These are phyloP conservation scores for Bellardia pandia DNA, from an alignment of 2,888 invertebrate genomes.

Conservation along the genomic window DNA sequence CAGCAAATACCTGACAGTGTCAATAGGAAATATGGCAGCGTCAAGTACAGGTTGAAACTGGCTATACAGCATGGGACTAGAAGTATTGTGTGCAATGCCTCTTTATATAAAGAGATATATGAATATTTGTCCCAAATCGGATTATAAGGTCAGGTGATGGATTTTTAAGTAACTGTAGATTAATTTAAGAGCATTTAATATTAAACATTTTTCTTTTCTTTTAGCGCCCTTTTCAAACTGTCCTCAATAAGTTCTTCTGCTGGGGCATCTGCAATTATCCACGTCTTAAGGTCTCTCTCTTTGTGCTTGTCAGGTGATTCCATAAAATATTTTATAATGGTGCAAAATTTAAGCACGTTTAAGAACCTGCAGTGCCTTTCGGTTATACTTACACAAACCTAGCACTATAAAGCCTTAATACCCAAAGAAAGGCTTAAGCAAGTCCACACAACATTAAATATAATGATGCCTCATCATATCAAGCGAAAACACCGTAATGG, in stretches of 20 bases:
- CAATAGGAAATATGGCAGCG: conserved; percentile 8
- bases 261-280: conserved; percentile 13
- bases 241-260: conserved; percentile 21
- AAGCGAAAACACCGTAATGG: conserved; percentile 4
- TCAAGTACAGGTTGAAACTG: conserved; percentile 37
- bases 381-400: conserved; percentile 35
- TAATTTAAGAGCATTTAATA: background rate
- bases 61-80: background rate
- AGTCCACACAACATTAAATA: conserved; percentile 19
- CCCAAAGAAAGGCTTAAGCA: conserved; percentile 34
- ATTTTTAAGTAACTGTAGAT: background rate
- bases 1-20: conserved; percentile 33
- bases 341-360: conserved; percentile 3
- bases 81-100: background rate
- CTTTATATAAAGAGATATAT: conserved; percentile 13
- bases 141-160: conserved; percentile 22
- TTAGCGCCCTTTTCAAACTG: conserved; percentile 25
- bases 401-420: conserved; percentile 12
- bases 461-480: conserved; percentile 12
- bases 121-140: background rate
- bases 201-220: background rate
- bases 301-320: conserved; percentile 31
- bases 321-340: conserved; percentile 33
- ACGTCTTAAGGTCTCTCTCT: conserved; percentile 30
- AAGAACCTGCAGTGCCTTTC: conserved; percentile 17